A percentile compares a stretch with the other conserved stretches of the same genome.
phyloP scores from a whole-genome alignment of 2,113 vertebrate genomes.

The Thunnus thynnus region DNA sequence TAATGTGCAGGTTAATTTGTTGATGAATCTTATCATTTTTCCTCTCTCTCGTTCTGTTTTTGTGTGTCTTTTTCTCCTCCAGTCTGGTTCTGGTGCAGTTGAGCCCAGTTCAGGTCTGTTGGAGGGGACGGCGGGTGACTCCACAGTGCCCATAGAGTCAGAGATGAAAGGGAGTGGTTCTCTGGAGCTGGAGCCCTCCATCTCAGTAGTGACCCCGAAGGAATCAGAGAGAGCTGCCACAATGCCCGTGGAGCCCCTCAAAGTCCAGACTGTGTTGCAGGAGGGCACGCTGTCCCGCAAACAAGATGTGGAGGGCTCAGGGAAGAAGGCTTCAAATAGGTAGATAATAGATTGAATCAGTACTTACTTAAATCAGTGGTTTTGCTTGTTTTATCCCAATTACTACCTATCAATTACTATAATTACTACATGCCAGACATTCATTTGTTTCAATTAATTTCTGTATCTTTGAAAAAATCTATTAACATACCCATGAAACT shows the following conservation, averaged over 20 bases:
- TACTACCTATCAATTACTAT: background rate
- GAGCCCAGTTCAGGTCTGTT: conserved; percentile 69
- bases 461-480: background rate
- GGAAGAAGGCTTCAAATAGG: conserved; percentile 95
- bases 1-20: background rate
- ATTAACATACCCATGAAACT: background rate
- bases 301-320: conserved; percentile 91
- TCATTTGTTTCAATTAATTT: background rate
- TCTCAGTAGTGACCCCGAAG: conserved; percentile 41
- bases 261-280: conserved; percentile 82
- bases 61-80: background rate
- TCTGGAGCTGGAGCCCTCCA: conserved; percentile 75
- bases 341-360: conserved; percentile 53
- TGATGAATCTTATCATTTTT: background rate
- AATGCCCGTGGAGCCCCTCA: conserved; percentile 78
- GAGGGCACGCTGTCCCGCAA: conserved; percentile 93
- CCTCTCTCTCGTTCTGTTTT: background rate
- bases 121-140: conserved; percentile 73
- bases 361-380: too few relatives aligned
- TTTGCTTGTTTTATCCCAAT: background rate
- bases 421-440: background rate
- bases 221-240: conserved; percentile 79
- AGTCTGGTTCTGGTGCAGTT: conserved; percentile 70
- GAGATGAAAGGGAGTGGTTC: conserved; percentile 79
- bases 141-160: conserved; percentile 59